phyloP scores from a whole-genome alignment of 1,140 invertebrate species.

The Phymorhynchus buccinoides region DNA sequence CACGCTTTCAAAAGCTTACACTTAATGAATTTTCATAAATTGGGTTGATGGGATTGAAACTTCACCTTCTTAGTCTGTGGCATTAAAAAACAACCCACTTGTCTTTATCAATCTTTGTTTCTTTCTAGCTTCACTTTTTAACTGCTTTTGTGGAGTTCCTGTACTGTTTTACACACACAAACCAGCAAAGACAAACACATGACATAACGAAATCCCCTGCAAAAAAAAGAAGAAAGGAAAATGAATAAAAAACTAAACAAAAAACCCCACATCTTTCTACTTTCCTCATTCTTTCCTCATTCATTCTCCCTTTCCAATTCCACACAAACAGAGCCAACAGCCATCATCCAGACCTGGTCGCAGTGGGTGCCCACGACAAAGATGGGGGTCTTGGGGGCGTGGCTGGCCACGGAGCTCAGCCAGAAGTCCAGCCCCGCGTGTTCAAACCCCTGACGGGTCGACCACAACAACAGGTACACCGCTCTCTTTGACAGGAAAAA shows the following conservation, averaged over 20 bases:
- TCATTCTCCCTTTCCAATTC: not conserved
- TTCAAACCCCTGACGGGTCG: constrained; percentile 68
- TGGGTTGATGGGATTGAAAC: too few relatives aligned
- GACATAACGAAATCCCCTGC: too few relatives aligned
- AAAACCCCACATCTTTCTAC: not conserved
- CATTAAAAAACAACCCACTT: too few relatives aligned
- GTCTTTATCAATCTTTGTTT: too few relatives aligned
- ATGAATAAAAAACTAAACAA: not conserved
- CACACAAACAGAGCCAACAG: too few relatives aligned
- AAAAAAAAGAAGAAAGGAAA: not conserved
- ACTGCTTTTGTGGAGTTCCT: too few relatives aligned
- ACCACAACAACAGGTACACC: constrained; percentile 70
- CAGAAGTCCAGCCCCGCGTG: constrained; percentile 71
- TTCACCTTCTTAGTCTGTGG: too few relatives aligned
- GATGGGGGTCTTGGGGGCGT: constrained; percentile 69
- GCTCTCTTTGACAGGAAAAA: constrained; percentile 71
- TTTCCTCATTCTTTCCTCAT: not conserved
- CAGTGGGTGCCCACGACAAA: constrained; percentile 70
- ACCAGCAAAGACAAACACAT: too few relatives aligned
- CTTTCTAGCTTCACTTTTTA: too few relatives aligned
- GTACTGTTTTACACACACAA: too few relatives aligned
- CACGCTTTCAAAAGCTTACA: too few relatives aligned
- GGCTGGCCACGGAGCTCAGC: constrained; percentile 69
- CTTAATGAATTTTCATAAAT: too few relatives aligned
- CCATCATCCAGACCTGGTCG: constrained; percentile 62